Base-by-base conservation (phyloP, 1,140 invertebrate species). In the Zaprionus gabonicus region DNA sequence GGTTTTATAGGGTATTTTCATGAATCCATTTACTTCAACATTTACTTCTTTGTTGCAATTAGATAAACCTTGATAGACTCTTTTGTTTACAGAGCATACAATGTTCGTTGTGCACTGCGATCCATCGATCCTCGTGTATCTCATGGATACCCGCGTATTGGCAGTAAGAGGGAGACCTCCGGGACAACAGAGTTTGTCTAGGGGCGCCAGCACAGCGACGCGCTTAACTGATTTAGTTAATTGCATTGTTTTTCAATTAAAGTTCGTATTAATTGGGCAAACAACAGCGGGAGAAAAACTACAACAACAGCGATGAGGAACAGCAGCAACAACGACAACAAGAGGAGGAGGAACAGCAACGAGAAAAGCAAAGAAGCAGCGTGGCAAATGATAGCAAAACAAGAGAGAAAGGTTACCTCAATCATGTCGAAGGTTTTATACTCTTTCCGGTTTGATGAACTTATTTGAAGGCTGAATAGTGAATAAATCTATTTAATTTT, bases 221-320 rank as follows among this genome's bases (percentile, higher is more conserved):
- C 81, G 83, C 83, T 83, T 88, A 88, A 85, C 85, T 84, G 85
- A 90, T 91, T 90, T 91, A 90, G 85, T 85, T 90, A 90, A 90
- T 90, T 91, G 81, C 88, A 90, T 90, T 90, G 86, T 91, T 91
- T 91, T 90, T 91, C 85, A 90, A 90, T 90, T 91, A 90, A 82
- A 91, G 76, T 85, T 90, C 68, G 73, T 91, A 82, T 90, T 91
- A 91, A 90, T 90, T 90, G 86, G 80, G 85, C 76, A 90, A 90
- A 90, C 85, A 71, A 59, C 17, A 34, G 31, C 15, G 20, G 27
- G 27, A 15, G 10, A 13, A 55, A 41, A 64, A 53, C 64, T 44
- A 28, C 46, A 9, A 20, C 41, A 56, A 27, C 15, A 20, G 53
- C 56, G 49, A 31, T 1, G 36, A 56, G 9, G 31, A 34, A 34